Percentiles rank a stretch among this genome's conserved stretches.
Conservation (phyloP, 2,888 invertebrate genomes). For the Nomada hirtipes region DNA sequence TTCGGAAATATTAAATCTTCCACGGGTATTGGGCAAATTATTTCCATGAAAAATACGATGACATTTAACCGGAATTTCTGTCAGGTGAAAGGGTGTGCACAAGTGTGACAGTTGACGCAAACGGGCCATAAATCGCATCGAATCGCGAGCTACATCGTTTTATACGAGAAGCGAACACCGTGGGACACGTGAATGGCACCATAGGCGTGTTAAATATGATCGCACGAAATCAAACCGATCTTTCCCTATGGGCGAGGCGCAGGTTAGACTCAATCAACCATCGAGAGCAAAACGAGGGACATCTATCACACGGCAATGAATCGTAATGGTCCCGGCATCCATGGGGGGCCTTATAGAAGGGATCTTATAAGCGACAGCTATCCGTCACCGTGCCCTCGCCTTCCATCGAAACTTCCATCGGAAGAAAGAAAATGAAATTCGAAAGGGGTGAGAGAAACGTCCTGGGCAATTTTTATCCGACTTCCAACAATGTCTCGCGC, state of each 20-base stretch:
- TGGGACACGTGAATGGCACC: constrained; percentile 51
- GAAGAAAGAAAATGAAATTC: constrained; percentile 26
- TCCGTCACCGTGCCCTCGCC: constrained; percentile 75
- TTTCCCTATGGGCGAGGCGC: constrained; percentile 56
- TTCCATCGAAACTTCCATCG: constrained; percentile 41
- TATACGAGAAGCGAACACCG: constrained; percentile 40
- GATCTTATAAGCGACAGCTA: constrained; percentile 75
- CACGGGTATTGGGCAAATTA: neutral
- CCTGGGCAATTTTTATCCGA: constrained; percentile 41
- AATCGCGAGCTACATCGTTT: constrained; percentile 45
- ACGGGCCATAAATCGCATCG: constrained; percentile 36
- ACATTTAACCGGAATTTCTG: constrained; percentile 9
- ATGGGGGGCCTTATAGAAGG: constrained; percentile 71
- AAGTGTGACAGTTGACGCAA: constrained; percentile 21
- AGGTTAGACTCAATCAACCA: constrained; percentile 77
- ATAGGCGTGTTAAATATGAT: constrained; percentile 61
- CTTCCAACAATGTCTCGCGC: neutral
- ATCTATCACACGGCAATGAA: constrained; percentile 80
- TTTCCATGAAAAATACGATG: neutral
- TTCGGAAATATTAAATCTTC: neutral
- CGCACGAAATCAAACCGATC: constrained; percentile 56
- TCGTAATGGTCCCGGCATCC: constrained; percentile 75
- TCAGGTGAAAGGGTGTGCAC: neutral
- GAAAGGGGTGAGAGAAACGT: neutral
- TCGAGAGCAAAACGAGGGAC: constrained; percentile 78